Evolutionary conservation across 2,888 invertebrate species (phyloP), one percentile per base, ranked within the genome.

Genomic region (Craniophora ligustri): DNA sequence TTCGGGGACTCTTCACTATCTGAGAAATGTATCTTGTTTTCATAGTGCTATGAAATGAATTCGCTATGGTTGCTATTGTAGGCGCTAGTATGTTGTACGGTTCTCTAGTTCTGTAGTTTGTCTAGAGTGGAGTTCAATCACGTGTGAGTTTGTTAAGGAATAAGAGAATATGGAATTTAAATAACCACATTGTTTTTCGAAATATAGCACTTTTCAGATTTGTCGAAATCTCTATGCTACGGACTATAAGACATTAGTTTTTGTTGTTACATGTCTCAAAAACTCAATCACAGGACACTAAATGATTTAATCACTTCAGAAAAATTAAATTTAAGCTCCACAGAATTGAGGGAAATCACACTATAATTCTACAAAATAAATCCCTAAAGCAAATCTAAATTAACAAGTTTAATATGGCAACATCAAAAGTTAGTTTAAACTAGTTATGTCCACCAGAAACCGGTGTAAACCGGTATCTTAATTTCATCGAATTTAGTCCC

Each of bases 21-120:
- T 49, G 38, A 57, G 58, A 51, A 59, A 51, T 53, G 55, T 51
- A 67, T 60, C 49, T 51, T 62, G 55, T 62, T 63, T 57, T 36
- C 49, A 30, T 46, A 26, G 23, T 23, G 23, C 42, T 56, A 36
- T 48, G 19, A 7, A 7, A 11, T 47, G 21, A 2, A 31, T 49
- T 41, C 46, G 4, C 1, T 11, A n/a, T 11, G 15, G 10, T 26
- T 10, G 8, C 3, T 2, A 16, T 40, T 13, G 8, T 8, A 0
- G 1, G 23, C 10, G 4, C 3, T 19, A 6, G 2, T n/a, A n/a
- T n/a, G n/a, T n/a, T n/a, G n/a, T n/a, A n/a, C n/a, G n/a, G n/a
- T n/a, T n/a, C n/a, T n/a, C n/a, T n/a, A n/a, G n/a, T n/a, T n/a
- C n/a, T n/a, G n/a, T n/a, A n/a, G n/a, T n/a, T n/a, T n/a, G n/a